Conservation (phyloP, 2,888 invertebrate genomes). For the Patella ulyssiponensis region DNA sequence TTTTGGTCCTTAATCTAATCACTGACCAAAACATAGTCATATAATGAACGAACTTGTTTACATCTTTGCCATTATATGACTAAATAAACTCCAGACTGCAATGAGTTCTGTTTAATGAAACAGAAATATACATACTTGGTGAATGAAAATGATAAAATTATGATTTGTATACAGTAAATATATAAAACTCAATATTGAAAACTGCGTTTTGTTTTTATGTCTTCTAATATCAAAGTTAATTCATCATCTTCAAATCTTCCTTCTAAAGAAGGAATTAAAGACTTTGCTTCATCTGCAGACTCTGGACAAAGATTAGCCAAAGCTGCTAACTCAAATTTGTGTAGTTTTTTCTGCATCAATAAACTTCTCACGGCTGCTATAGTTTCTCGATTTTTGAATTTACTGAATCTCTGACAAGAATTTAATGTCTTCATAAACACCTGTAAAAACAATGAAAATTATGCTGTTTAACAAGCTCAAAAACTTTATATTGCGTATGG, state of each 20-base stretch:
- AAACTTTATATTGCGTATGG: no score
- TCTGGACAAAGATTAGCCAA: conserved; percentile 99
- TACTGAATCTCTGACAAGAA: conserved; percentile 95
- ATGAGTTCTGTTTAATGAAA: no score
- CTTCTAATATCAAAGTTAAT: conserved; percentile 94
- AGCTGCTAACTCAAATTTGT: conserved; percentile 98
- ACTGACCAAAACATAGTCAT: no score
- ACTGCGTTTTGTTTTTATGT: conserved; percentile 97
- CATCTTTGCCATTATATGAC: no score
- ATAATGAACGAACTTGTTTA: no score
- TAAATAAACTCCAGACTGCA: no score
- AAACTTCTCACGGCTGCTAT: conserved; percentile 95
- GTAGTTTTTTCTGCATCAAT: conserved; percentile 88
- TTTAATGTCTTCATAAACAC: conserved; percentile 98
- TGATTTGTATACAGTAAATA: neutral
- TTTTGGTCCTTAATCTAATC: no score
- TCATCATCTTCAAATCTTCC: conserved; percentile 98
- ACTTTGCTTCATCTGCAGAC: conserved; percentile 97
- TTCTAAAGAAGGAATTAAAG: conserved; percentile 94
- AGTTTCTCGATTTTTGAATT: conserved; percentile 98
- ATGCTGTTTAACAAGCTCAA: no score
- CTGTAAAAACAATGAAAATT: neutral
- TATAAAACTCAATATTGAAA: conserved; percentile 85
- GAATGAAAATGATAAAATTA: no score
- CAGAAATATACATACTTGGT: no score